Percentiles rank a stretch among this genome's conserved stretches.
These are phyloP conservation scores for Drosophila serrata DNA, from an alignment of 1,140 invertebrate species.

Conservation along the genomic window DNA sequence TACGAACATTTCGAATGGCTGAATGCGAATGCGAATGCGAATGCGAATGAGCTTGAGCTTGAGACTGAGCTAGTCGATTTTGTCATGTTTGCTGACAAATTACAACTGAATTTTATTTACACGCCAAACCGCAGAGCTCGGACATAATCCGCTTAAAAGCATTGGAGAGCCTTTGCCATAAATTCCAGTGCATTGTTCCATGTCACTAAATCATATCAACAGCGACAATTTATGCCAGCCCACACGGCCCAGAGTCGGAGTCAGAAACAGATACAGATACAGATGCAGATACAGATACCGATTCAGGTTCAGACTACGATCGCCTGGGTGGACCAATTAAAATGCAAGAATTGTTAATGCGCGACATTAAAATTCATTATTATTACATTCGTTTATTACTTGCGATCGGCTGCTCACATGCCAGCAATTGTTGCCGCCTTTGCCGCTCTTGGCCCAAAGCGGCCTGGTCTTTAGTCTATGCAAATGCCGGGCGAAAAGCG, in stretches of 20 bases:
- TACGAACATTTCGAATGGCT: conserved; percentile 43
- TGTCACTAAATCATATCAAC: conserved; percentile 84
- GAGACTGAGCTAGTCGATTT: conserved; percentile 33
- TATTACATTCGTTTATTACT: conserved; percentile 82
- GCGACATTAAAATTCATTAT: conserved; percentile 84
- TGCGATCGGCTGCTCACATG: conserved; percentile 50
- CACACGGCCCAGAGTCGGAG: conserved; percentile 36
- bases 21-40: not conserved
- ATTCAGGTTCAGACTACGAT: conserved; percentile 12
- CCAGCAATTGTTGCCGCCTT: conserved; percentile 48
- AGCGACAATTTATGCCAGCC: conserved; percentile 79
- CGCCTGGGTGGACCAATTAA: conserved; percentile 71
- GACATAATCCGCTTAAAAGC: conserved; percentile 82
- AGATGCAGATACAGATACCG: conserved; percentile 14
- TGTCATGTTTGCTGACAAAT: conserved; percentile 76
- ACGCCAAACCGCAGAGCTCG: conserved; percentile 36
- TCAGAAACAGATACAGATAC: not conserved
- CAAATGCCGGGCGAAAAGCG: conserved; percentile 65
- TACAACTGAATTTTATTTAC: conserved; percentile 57
- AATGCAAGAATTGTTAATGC: conserved; percentile 84
- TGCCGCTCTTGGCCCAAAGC: conserved; percentile 12
- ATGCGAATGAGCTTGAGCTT: not conserved
- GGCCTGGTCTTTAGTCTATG: conserved; percentile 40
- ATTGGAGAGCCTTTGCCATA: conserved; percentile 72
- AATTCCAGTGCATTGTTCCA: conserved; percentile 83